A percentile compares a stretch with the other conserved stretches of the same genome.
Evolutionary conservation across 37 sponge, comb jelly and placozoan genomes (phyloP).

Genomic region (Haliclona indistincta): DNA sequence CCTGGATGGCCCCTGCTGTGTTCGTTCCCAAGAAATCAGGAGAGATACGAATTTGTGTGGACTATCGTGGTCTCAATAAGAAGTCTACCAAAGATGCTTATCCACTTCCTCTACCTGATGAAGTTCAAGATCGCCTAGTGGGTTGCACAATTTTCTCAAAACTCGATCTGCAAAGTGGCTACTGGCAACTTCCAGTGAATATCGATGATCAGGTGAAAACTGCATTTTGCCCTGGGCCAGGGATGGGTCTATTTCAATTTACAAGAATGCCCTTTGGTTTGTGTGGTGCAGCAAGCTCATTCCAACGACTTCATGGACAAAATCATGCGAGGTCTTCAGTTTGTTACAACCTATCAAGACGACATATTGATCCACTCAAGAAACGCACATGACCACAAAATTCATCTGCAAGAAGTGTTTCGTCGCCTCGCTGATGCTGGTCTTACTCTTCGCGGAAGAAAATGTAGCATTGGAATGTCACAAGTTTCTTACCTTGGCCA

Average conservation of each 20-base stretch:
- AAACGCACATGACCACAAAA: conserved; percentile 3
- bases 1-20: conserved; percentile 74
- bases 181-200: conserved; percentile 64
- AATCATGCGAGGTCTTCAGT: conserved; percentile 45
- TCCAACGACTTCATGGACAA: conserved; percentile 62
- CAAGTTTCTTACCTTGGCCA: conserved; percentile 51
- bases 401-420: conserved; percentile 56
- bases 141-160: conserved; percentile 49
- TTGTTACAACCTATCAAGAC: conserved; percentile 49
- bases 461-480: conserved; percentile 43
- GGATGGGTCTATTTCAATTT: conserved; percentile 67
- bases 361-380: conserved; percentile 44
- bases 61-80: conserved; percentile 69
- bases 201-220: conserved; percentile 47
- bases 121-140: conserved; percentile 64
- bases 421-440: conserved; percentile 50
- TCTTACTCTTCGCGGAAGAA: conserved; percentile 50
- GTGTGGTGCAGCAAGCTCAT: conserved; percentile 55
- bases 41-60: conserved; percentile 50
- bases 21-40: conserved; percentile 59
- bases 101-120: conserved; percentile 69
- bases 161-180: conserved; percentile 62
- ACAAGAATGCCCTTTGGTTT: conserved; percentile 50
- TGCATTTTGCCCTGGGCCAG: conserved; percentile 66
- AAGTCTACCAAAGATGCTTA: conserved; percentile 55